Evolutionary conservation across 2,113 vertebrate species (phyloP), one percentile per base, ranked within the genome.

Genomic region (Aspiorhynchus laticeps): DNA sequence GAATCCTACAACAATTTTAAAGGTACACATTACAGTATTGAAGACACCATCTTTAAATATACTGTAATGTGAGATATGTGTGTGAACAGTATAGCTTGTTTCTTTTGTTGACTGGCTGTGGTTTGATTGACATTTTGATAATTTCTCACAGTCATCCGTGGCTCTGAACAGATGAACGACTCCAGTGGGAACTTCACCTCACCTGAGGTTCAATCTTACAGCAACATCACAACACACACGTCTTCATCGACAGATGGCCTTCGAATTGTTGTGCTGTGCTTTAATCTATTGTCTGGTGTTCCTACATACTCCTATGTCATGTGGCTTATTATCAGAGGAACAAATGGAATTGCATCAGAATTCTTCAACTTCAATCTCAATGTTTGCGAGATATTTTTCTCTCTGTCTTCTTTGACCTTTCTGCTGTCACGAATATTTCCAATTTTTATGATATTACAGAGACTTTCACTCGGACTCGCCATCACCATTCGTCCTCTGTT

Each of bases 141-240:
- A 0, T 41, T 74, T 74, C 17, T 11, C 0, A 4, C 31, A 21
- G 17, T 69, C 15, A 19, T 71, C 69, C 11, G 69, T 0, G 21
- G 8, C 56, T n/a, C 17, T 31, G 7, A 38, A 11, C 3, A 86
- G 65, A 88, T 88, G 88, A 88, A 80, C 17, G 1, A 21, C 80
- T 74, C 84, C 46, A 17, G 21, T 36, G 61, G 28, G 3, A 38
- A 48, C 43, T 83, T 48, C 28, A 79, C 36, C 73, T 77, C 73
- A 12, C 38, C 38, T 26, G 71, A 75, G 71, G 71, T 26, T 75
- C 38, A 75, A 1, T 36, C 0, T 71, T 26, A 46, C 24, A 0
- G 38, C 51, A 79, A 59, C 76, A 33, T 56, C 51, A 79, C 73
- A 59, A 41, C 73, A 79, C 76, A 71, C 12, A 0, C 6, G 41